Percentiles rank a stretch among this genome's conserved stretches.
These are phyloP conservation scores for Pogonomyrmex californicus DNA, from an alignment of 1,140 invertebrate species.

Conservation along the genomic window DNA sequence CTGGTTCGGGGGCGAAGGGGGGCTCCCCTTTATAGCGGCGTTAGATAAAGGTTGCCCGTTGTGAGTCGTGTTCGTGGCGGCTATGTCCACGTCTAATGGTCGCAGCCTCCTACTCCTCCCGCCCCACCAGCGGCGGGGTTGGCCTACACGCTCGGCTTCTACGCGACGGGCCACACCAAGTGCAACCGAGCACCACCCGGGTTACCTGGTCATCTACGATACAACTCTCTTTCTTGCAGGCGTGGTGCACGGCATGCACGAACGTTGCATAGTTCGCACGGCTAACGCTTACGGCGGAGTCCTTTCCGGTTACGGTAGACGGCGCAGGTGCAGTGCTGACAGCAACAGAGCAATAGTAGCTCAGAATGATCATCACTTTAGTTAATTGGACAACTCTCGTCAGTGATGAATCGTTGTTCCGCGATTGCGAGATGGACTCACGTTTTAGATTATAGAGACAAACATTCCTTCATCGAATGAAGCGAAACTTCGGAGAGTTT, in stretches of 20 bases:
- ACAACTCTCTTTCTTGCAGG: conserved; percentile 72
- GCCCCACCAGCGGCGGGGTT: conserved; percentile 48
- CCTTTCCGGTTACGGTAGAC: conserved; percentile 56
- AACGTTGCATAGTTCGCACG: conserved; percentile 20
- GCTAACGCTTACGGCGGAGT: background rate
- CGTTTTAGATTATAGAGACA: conserved; percentile 10
- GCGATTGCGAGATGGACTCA: background rate
- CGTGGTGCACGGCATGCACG: conserved; percentile 64
- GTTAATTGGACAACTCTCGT: conserved; percentile 26
- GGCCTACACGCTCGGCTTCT: conserved; percentile 61
- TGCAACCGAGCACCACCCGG: conserved; percentile 81
- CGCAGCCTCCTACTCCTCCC: conserved; percentile 72
- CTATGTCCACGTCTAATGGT: conserved; percentile 61
- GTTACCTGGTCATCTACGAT: conserved; percentile 80
- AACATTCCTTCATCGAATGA: too few relatives aligned
- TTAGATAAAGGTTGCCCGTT: conserved; percentile 60
- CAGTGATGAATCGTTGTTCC: conserved; percentile 25
- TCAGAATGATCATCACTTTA: conserved; percentile 31
- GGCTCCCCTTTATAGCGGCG: conserved; percentile 10
- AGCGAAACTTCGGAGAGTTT: background rate
- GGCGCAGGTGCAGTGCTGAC: conserved; percentile 60
- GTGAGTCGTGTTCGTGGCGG: conserved; percentile 60
- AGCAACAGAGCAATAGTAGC: background rate
- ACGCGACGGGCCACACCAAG: conserved; percentile 77
- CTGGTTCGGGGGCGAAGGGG: conserved; percentile 57